Conservation (phyloP, 2,888 invertebrate species). For the Tachina fera region DNA sequence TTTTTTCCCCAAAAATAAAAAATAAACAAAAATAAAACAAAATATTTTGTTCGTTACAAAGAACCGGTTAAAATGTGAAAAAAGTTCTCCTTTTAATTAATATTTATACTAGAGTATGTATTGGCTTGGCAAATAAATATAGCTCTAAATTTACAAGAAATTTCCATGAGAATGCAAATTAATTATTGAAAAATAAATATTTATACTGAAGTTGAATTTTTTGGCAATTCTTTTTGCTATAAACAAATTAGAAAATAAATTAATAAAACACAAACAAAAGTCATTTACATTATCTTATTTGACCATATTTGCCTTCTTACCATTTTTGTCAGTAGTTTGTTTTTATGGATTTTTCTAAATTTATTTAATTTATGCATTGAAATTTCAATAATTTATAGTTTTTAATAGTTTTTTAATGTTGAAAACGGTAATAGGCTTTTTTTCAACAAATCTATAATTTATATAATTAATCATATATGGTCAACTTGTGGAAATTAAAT, state of each 20-base stretch:
- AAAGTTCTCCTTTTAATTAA: slow-evolving; percentile 13
- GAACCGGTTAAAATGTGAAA: slow-evolving; percentile 27
- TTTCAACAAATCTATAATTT: slow-evolving; percentile 13
- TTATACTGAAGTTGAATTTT: background rate
- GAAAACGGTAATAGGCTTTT: background rate
- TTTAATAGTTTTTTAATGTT: slow-evolving; percentile 11
- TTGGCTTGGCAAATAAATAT: background rate
- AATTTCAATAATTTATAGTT: slow-evolving; percentile 37
- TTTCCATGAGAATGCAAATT: slow-evolving; percentile 51
- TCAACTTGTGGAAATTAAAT: background rate
- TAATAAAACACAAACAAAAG: background rate
- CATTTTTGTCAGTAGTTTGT: slow-evolving; percentile 19
- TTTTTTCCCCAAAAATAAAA: slow-evolving; percentile 15
- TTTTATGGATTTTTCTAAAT: slow-evolving; percentile 6
- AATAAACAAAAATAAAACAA: slow-evolving; percentile 22
- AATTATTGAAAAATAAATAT: slow-evolving; percentile 20
- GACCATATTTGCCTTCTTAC: background rate
- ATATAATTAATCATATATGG: slow-evolving; percentile 28
- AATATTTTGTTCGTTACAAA: slow-evolving; percentile 1
- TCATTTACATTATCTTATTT: background rate
- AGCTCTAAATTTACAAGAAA: slow-evolving; percentile 3
- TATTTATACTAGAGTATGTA: background rate
- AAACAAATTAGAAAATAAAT: slow-evolving; percentile 6
- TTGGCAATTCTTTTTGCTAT: background rate
- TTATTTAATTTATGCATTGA: slow-evolving; percentile 42